A percentile compares a stretch with the other conserved stretches of the same genome.
phyloP scores from a whole-genome alignment of 2,888 invertebrate species.

The Metopia argyrocephala region DNA sequence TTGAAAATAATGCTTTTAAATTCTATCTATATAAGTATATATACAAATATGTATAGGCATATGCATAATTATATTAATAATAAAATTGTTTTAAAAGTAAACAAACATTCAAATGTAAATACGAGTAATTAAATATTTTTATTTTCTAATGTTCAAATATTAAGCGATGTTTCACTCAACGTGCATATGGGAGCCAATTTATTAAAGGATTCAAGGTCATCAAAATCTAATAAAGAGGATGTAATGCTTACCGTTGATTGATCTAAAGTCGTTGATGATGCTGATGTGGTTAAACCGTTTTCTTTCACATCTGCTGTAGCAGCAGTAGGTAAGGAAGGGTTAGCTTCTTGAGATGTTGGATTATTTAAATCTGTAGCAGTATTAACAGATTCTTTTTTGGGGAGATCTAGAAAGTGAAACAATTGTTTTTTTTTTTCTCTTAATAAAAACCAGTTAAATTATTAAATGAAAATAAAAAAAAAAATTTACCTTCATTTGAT shows the following conservation, averaged over 20 bases:
- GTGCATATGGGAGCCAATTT: conserved; percentile 80
- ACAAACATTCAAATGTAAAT: neutral
- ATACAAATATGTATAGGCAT: no score
- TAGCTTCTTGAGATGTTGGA: conserved; percentile 14
- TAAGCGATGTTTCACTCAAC: conserved; percentile 79
- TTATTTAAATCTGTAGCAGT: neutral
- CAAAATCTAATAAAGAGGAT: conserved; percentile 41
- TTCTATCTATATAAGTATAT: no score
- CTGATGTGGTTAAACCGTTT: conserved; percentile 49
- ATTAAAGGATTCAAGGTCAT: conserved; percentile 45
- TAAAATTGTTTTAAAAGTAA: conserved; percentile 1
- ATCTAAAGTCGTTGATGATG: conserved; percentile 50
- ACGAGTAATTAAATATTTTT: neutral
- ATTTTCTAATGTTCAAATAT: conserved; percentile 32
- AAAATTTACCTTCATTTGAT: conserved; percentile 30
- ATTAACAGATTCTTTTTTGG: conserved; percentile 37
- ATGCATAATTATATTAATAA: no score
- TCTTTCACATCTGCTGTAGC: conserved; percentile 40
- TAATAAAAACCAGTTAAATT: neutral
- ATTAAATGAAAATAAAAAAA: neutral
- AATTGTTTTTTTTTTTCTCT: no score
- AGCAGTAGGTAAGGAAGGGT: neutral
- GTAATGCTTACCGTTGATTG: conserved; percentile 63
- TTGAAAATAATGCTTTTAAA: conserved; percentile 5
- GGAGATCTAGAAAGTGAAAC: conserved; percentile 42